These are phyloP conservation scores for Drosophila orosa DNA, from an alignment of 1,140 invertebrate species.

Conservation along the genomic window DNA sequence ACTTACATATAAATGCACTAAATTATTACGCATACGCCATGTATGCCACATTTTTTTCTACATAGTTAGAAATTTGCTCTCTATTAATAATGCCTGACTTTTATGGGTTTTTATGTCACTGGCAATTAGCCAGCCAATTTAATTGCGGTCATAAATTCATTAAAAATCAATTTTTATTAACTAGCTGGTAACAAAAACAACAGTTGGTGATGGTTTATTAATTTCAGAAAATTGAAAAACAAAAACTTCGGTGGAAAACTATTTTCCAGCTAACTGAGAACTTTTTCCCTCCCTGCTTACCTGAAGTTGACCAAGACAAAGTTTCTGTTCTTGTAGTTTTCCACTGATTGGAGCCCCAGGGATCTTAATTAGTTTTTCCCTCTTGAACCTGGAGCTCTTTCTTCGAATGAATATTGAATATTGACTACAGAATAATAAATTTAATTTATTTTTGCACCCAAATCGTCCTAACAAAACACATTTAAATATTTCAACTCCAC, in stretches of 20 bases:
- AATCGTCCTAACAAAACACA: no score
- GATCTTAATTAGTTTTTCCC: constrained; percentile 11
- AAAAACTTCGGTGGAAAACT: constrained; percentile 18
- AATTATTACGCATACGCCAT: constrained; percentile 14
- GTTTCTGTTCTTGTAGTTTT: constrained; percentile 4
- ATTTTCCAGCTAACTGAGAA: constrained; percentile 12
- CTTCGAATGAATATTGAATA: not conserved
- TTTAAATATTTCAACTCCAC: not conserved
- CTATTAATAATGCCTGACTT: constrained; percentile 11
- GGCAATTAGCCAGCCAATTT: constrained; percentile 35
- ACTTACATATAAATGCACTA: not conserved
- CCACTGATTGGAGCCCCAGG: not conserved
- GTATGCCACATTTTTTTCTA: not conserved
- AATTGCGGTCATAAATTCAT: constrained; percentile 54
- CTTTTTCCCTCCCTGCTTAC: constrained; percentile 12
- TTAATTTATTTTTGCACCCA: not conserved
- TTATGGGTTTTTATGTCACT: constrained; percentile 16
- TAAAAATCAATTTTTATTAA: constrained; percentile 61
- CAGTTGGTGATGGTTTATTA: constrained; percentile 6
- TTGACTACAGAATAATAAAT: not conserved
- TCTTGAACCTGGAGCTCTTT: not conserved
- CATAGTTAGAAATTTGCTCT: not conserved
- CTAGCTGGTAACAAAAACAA: not conserved
- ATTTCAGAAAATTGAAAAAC: constrained; percentile 3
- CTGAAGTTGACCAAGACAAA: constrained; percentile 22